Evolutionary conservation across 2,888 invertebrate species (phyloP).

Genomic region (Trachelus iudaicus): DNA sequence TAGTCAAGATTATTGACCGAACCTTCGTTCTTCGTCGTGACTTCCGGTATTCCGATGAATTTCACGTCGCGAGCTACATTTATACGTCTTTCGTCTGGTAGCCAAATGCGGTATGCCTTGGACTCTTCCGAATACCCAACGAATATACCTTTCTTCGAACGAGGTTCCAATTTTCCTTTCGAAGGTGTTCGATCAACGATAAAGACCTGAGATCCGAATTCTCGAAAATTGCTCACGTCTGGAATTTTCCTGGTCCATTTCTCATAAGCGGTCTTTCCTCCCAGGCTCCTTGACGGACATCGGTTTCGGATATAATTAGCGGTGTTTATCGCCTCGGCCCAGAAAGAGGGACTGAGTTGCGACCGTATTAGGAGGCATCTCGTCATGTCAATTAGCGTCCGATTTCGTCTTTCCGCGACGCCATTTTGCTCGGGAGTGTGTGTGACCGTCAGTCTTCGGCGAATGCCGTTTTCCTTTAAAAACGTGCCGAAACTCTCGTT

Average conservation of each 20-base stretch:
- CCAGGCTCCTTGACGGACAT: slow-evolving; percentile 25
- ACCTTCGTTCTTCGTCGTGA: too few relatives aligned
- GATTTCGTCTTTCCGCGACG: slow-evolving; percentile 43
- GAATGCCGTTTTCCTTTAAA: slow-evolving; percentile 32
- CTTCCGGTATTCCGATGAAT: too few relatives aligned
- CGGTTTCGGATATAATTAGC: slow-evolving; percentile 44
- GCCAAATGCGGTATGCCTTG: too few relatives aligned
- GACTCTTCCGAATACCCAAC: too few relatives aligned
- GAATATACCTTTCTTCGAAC: slow-evolving; percentile 18
- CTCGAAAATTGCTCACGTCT: slow-evolving; percentile 29
- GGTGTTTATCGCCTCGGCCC: slow-evolving; percentile 46
- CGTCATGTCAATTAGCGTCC: slow-evolving; percentile 44
- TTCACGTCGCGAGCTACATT: too few relatives aligned
- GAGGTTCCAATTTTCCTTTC: slow-evolving; percentile 25
- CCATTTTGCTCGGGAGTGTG: slow-evolving; percentile 49
- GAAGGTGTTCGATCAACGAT: slow-evolving; percentile 12
- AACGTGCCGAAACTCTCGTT: slow-evolving; percentile 35
- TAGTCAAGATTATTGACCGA: too few relatives aligned
- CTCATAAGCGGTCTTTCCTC: slow-evolving; percentile 31
- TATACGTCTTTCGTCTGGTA: too few relatives aligned
- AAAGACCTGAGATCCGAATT: slow-evolving; percentile 35
- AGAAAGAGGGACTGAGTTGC: slow-evolving; percentile 36
- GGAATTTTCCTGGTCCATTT: slow-evolving; percentile 25
- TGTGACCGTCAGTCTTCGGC: slow-evolving; percentile 33
- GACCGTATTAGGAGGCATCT: slow-evolving; percentile 41